A percentile compares a stretch with the other conserved stretches of the same genome.
phyloP scores from a whole-genome alignment of 2,113 vertebrate genomes.

The Gymnobelideus leadbeateri region DNA sequence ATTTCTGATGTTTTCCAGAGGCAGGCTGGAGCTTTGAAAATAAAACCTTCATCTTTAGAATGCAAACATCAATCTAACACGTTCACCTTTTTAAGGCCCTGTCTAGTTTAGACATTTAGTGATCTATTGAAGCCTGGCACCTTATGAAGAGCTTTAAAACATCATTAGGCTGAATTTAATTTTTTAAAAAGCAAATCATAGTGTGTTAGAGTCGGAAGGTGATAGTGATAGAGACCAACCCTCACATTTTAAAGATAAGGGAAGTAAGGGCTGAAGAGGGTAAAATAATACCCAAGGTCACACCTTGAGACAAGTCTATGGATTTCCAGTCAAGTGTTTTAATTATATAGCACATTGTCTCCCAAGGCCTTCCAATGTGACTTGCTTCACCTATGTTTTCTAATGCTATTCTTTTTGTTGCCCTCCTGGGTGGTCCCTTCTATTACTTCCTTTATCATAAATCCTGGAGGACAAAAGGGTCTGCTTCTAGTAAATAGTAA shows the following conservation, averaged over 20 bases:
- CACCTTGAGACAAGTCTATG: background rate
- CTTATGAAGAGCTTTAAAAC: conserved; percentile 66
- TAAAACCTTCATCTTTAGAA: conserved; percentile 73
- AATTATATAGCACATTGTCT: background rate
- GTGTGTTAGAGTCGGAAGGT: background rate
- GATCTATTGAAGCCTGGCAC: conserved; percentile 67
- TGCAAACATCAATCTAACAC: conserved; percentile 73
- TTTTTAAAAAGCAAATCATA: background rate
- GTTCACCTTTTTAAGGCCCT: conserved; percentile 59
- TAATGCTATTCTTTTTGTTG: background rate
- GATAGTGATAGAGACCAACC: background rate
- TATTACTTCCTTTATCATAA: conserved; percentile 19
- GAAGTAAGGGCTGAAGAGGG: background rate
- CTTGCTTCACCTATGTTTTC: background rate
- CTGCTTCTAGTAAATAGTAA: conserved; percentile 55
- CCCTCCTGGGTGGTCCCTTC: conserved; percentile 59
- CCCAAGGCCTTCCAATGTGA: background rate
- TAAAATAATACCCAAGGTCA: background rate
- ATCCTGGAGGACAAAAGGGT: background rate
- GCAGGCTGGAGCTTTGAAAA: conserved; percentile 65
- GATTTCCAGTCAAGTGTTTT: background rate
- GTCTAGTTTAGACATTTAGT: conserved; percentile 57
- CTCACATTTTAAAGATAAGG: background rate
- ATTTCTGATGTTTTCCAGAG: conserved; percentile 64
- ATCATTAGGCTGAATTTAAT: conserved; percentile 62